phyloP scores from a whole-genome alignment of 2,888 invertebrate genomes.

The Euclidia mi region DNA sequence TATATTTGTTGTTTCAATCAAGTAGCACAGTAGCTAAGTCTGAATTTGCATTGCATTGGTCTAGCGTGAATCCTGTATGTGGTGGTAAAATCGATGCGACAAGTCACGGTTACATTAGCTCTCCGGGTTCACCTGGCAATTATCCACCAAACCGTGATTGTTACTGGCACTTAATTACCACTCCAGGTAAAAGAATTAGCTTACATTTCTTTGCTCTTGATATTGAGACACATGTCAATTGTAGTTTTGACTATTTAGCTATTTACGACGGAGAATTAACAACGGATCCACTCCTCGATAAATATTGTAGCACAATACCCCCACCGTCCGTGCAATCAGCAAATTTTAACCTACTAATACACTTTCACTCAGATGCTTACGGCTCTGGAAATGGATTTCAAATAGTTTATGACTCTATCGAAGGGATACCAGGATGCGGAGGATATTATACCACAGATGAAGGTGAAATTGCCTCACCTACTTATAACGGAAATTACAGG shows the following conservation, averaged over 20 bases:
- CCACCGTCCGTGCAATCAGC: slow-evolving; percentile 93
- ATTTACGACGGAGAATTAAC: slow-evolving; percentile 89
- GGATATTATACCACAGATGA: slow-evolving; percentile 91
- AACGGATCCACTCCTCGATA: slow-evolving; percentile 88
- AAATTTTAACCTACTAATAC: slow-evolving; percentile 90
- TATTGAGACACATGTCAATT: slow-evolving; percentile 93
- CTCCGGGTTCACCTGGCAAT: slow-evolving; percentile 96
- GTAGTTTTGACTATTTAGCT: slow-evolving; percentile 94
- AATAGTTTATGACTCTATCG: slow-evolving; percentile 93
- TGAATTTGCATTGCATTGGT: slow-evolving; percentile 96
- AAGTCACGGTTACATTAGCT: slow-evolving; percentile 93
- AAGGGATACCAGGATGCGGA: slow-evolving; percentile 95
- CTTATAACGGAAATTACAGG: slow-evolving; percentile 87
- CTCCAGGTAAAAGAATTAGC: slow-evolving; percentile 93
- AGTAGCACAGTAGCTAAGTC: slow-evolving; percentile 91
- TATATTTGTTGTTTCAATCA: slow-evolving; percentile 95
- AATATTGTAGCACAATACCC: slow-evolving; percentile 93
- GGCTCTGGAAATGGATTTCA: slow-evolving; percentile 95
- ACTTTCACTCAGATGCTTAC: slow-evolving; percentile 95
- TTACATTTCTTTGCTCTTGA: slow-evolving; percentile 95
- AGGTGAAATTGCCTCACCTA: slow-evolving; percentile 92
- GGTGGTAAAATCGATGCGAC: slow-evolving; percentile 91
- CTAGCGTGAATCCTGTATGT: slow-evolving; percentile 92
- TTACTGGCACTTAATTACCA: slow-evolving; percentile 93
- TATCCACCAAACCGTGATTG: slow-evolving; percentile 97